Percentiles rank a stretch among this genome's conserved stretches.
These are phyloP conservation scores for Tokudaia tokunoshimensis DNA, from an alignment of 2,797 vertebrate genomes.

Conservation along the genomic window DNA sequence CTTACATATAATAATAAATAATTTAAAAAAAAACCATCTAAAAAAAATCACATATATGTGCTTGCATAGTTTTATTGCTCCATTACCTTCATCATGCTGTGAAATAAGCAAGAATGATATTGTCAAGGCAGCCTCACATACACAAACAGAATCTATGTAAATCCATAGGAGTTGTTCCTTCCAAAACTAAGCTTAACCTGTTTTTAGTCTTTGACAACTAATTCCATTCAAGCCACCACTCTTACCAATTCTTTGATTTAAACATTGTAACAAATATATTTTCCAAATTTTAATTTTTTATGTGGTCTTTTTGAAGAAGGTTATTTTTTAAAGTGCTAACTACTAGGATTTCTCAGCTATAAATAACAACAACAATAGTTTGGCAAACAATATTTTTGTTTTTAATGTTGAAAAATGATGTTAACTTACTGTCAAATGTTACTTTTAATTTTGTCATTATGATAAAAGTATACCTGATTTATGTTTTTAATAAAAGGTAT, in stretches of 20 bases:
- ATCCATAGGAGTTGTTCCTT: background rate
- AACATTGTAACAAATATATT: conserved; percentile 29
- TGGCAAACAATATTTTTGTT: background rate
- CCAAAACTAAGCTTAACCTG: conserved; percentile 25
- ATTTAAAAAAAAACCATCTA: no score
- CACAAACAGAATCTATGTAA: conserved; percentile 64
- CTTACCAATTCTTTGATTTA: conserved; percentile 44
- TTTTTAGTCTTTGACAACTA: conserved; percentile 58
- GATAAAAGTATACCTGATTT: conserved; percentile 1
- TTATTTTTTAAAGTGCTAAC: conserved; percentile 44
- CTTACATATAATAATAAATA: no score
- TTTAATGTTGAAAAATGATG: conserved; percentile 30
- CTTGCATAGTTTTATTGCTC: conserved; percentile 54
- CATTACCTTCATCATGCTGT: conserved; percentile 55
- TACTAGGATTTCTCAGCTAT: background rate
- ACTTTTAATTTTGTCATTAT: conserved; percentile 48
- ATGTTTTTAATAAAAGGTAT: background rate
- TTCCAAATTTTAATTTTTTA: conserved; percentile 21
- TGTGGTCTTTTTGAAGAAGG: conserved; percentile 5
- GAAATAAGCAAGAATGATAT: background rate
- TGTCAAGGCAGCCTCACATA: background rate
- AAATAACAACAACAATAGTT: conserved; percentile 35
- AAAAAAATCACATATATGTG: conserved; percentile 65
- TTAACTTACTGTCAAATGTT: conserved; percentile 38
- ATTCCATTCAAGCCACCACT: conserved; percentile 14